A percentile compares a stretch with the other conserved stretches of the same genome.
Conservation (phyloP, 2,888 invertebrate species). For the Theodoxus fluviatilis region DNA sequence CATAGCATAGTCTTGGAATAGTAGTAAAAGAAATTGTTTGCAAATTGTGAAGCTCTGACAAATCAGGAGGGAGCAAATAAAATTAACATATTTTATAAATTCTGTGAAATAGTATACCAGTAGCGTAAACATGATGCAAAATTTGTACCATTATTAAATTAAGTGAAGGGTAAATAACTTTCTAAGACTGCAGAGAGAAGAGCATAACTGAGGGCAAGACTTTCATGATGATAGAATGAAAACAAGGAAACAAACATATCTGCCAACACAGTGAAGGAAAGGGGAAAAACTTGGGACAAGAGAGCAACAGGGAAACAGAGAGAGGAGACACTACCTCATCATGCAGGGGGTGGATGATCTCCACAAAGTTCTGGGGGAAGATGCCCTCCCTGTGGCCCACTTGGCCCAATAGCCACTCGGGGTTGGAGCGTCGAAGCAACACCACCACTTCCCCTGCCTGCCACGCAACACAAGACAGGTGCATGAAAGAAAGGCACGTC, state of each 20-base stretch:
- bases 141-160: no score
- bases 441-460: conserved; percentile 79
- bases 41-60: no score
- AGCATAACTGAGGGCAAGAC: no score
- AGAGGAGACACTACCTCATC: conserved; percentile 48
- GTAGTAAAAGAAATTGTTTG: no score
- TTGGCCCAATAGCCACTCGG: conserved; percentile 82
- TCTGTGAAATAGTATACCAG: no score
- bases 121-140: no score
- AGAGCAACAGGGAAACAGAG: not conserved
- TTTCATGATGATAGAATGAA: not conserved
- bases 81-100: no score
- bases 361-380: conserved; percentile 82
- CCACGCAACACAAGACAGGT: conserved; percentile 19
- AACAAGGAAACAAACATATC: not conserved
- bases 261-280: not conserved
- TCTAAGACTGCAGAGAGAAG: no score
- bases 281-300: not conserved
- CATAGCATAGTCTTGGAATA: no score
- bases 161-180: no score
- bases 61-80: no score
- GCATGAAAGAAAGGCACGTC: not conserved
- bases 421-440: conserved; percentile 75
- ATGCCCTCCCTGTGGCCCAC: conserved; percentile 78
- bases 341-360: conserved; percentile 74